A percentile compares a stretch with the other conserved stretches of the same genome.
These are phyloP conservation scores for Branchipolynoe longqiensis DNA, from an alignment of 2,888 invertebrate species.

Conservation along the genomic window DNA sequence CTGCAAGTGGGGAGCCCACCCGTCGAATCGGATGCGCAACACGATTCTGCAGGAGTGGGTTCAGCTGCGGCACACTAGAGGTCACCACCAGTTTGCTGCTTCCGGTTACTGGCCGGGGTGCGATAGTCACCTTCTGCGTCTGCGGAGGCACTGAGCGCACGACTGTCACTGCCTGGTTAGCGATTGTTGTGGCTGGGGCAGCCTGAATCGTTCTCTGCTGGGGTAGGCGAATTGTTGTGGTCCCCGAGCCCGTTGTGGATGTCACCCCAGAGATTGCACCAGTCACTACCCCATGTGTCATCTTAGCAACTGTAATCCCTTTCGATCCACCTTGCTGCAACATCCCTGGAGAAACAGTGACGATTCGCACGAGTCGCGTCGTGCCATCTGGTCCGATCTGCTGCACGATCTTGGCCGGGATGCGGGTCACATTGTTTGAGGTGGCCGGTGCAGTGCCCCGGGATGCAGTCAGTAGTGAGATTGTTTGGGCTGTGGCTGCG, in stretches of 20 bases:
- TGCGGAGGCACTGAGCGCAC: constrained; percentile 8
- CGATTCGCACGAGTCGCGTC: constrained; percentile 22
- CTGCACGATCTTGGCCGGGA: constrained; percentile 49
- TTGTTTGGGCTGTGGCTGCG: neutral
- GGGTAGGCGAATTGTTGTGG: neutral
- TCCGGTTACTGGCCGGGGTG: neutral
- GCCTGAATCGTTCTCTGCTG: neutral
- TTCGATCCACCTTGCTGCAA: neutral
- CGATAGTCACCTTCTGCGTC: neutral
- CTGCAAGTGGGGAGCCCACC: constrained; percentile 3
- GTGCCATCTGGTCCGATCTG: constrained; percentile 44
- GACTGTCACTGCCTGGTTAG: neutral
- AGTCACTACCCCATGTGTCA: too few species aligned
- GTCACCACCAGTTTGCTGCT: constrained; percentile 21
- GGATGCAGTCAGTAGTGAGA: neutral
- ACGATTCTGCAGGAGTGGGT: constrained; percentile 1
- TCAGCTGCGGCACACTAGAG: neutral
- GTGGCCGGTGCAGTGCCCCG: neutral
- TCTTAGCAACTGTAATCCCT: neutral
- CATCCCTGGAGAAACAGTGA: constrained; percentile 46
- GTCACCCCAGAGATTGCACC: neutral
- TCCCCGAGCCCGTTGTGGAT: neutral
- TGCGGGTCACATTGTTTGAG: constrained; percentile 14
- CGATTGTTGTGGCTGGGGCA: neutral
- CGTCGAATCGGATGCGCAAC: neutral